These are phyloP conservation scores for Pelmatolapia mariae DNA, from an alignment of 2,113 vertebrate species.

Conservation along the genomic window DNA sequence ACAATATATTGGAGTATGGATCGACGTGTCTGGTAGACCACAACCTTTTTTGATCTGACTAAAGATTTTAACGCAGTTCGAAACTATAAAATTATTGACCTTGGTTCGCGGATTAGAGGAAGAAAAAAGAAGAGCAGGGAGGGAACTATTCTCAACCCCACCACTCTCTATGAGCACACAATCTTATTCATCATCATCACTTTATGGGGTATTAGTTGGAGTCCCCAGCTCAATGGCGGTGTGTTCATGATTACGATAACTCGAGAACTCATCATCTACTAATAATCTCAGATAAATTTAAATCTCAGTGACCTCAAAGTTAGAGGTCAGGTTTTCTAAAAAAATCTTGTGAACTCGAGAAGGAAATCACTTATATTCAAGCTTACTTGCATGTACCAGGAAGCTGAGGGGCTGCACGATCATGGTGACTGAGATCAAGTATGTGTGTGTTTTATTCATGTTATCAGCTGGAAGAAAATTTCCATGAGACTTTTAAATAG, in stretches of 20 bases:
- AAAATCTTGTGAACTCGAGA: fast-evolving
- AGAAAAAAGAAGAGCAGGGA: too few species aligned
- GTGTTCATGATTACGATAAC: fast-evolving
- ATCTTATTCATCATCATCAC: neutral
- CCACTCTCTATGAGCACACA: too few species aligned
- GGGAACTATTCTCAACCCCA: too few species aligned
- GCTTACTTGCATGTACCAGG: neutral
- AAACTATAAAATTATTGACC: too few species aligned
- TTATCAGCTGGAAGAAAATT: neutral
- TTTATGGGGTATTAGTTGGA: neutral
- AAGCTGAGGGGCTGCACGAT: fast-evolving
- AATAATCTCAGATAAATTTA: neutral
- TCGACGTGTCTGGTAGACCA: too few species aligned
- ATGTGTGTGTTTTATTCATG: neutral
- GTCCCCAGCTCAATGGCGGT: fast-evolving
- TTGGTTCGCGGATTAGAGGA: too few species aligned
- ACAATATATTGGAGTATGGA: too few species aligned
- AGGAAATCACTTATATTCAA: fast-evolving
- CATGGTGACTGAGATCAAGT: neutral
- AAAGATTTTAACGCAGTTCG: too few species aligned
- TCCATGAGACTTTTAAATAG: neutral
- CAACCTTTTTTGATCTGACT: too few species aligned
- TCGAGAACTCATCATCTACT: neutral
- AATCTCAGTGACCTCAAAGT: neutral
- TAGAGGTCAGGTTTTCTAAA: neutral